Evolutionary conservation across 2,888 invertebrate genomes (phyloP).

Genomic region (Phania funesta): DNA sequence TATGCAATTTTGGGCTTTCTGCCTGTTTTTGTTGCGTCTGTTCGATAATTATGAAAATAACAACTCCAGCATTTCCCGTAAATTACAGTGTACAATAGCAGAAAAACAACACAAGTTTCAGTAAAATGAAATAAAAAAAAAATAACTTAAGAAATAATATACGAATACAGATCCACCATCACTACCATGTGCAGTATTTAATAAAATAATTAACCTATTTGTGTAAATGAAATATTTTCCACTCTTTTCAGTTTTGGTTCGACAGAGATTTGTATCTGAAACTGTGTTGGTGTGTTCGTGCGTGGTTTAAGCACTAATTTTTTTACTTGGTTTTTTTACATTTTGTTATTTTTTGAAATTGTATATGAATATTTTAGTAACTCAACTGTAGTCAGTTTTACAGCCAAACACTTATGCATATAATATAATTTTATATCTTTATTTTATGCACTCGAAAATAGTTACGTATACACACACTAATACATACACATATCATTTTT

Average conservation of each 20-base stretch:
- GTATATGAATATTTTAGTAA: neutral
- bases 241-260: slow-evolving; percentile 19
- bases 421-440: slow-evolving; percentile 23
- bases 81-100: neutral
- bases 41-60: slow-evolving; percentile 4
- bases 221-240: slow-evolving; percentile 40
- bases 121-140: neutral
- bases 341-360: neutral
- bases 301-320: slow-evolving; percentile 19
- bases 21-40: neutral
- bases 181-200: slow-evolving; percentile 42
- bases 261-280: neutral
- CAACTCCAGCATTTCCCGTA: slow-evolving; percentile 10
- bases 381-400: neutral
- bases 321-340: slow-evolving; percentile 12
- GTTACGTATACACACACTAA: neutral
- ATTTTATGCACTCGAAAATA: slow-evolving; percentile 7
- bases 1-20: slow-evolving; percentile 26
- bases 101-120: neutral
- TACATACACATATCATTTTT: neutral
- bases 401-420: neutral
- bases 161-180: slow-evolving; percentile 3
- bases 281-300: neutral
- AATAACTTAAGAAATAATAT: neutral
- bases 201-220: slow-evolving; percentile 60